A percentile compares a stretch with the other conserved stretches of the same genome.
phyloP scores from a whole-genome alignment of 1,140 invertebrate species.

The Sitobion miscanthi region DNA sequence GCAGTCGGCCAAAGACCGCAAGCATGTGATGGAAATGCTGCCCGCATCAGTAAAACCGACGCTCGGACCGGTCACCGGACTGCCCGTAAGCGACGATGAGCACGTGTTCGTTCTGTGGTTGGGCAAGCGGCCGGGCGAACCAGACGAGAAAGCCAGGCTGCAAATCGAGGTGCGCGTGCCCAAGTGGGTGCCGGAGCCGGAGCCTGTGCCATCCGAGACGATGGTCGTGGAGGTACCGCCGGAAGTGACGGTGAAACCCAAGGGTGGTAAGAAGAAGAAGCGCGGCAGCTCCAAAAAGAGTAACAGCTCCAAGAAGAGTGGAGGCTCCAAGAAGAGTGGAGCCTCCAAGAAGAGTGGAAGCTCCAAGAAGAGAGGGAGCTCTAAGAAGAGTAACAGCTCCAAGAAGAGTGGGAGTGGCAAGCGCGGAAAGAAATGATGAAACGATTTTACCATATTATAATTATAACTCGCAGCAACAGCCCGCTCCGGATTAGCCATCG shows the following conservation, averaged over 20 bases:
- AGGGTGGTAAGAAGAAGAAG: neutral
- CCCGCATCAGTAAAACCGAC: neutral
- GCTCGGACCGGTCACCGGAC: neutral
- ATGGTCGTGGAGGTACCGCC: neutral
- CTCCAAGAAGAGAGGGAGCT: neutral
- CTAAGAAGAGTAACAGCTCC: too few relatives aligned
- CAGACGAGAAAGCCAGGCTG: neutral
- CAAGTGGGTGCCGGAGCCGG: neutral
- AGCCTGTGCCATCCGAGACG: neutral
- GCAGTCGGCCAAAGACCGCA: neutral
- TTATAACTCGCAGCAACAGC: too few relatives aligned
- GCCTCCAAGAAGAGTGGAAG: neutral
- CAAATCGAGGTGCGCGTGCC: conserved; percentile 13
- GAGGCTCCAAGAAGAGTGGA: neutral
- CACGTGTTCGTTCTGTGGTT: neutral
- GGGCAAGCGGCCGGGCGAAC: neutral
- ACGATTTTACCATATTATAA: too few relatives aligned
- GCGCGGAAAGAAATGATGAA: too few relatives aligned
- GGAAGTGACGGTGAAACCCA: neutral
- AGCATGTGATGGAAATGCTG: neutral
- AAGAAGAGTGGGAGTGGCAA: too few relatives aligned
- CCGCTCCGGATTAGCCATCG: too few relatives aligned
- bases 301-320: too few relatives aligned
- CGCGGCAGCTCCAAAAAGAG: neutral
- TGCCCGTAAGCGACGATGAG: neutral